phyloP scores from a whole-genome alignment of 2,888 invertebrate species.

The Torymus tubicola region DNA sequence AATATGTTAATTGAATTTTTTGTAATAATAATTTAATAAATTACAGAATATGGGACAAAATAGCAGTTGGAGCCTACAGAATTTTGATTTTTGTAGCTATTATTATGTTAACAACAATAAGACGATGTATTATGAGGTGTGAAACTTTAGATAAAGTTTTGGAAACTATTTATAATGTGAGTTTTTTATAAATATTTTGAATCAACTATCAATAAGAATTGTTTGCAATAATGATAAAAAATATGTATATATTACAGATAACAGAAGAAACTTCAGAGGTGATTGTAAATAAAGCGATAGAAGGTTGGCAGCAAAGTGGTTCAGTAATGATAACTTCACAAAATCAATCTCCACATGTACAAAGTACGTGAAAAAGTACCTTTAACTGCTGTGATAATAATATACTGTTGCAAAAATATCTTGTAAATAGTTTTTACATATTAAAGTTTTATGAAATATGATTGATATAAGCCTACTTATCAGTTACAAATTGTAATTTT shows the following conservation, averaged over 20 bases:
- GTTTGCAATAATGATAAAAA: slow-evolving; percentile 16
- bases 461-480: slow-evolving; percentile 2
- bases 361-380: slow-evolving; percentile 50
- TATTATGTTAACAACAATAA: slow-evolving; percentile 84
- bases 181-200: slow-evolving; percentile 12
- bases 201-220: slow-evolving; percentile 1
- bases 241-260: slow-evolving; percentile 78
- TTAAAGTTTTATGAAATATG: too few species aligned
- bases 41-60: slow-evolving; percentile 91
- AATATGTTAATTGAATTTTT: slow-evolving; percentile 10
- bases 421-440: slow-evolving; percentile 35
- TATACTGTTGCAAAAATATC: slow-evolving; percentile 21
- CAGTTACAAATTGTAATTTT: background rate
- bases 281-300: slow-evolving; percentile 90
- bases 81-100: slow-evolving; percentile 88
- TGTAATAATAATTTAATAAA: slow-evolving; percentile 4
- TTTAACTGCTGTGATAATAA: slow-evolving; percentile 48
- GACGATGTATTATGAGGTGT: slow-evolving; percentile 82
- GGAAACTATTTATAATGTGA: slow-evolving; percentile 83
- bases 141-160: slow-evolving; percentile 80
- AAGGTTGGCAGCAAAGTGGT: slow-evolving; percentile 90
- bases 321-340: slow-evolving; percentile 76
- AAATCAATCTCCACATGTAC: slow-evolving; percentile 60
- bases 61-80: slow-evolving; percentile 90
- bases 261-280: slow-evolving; percentile 89